Percentiles rank a stretch among this genome's conserved stretches.
Evolutionary conservation across 2,888 invertebrate species (phyloP).

Genomic region (Archips crataeganus): DNA sequence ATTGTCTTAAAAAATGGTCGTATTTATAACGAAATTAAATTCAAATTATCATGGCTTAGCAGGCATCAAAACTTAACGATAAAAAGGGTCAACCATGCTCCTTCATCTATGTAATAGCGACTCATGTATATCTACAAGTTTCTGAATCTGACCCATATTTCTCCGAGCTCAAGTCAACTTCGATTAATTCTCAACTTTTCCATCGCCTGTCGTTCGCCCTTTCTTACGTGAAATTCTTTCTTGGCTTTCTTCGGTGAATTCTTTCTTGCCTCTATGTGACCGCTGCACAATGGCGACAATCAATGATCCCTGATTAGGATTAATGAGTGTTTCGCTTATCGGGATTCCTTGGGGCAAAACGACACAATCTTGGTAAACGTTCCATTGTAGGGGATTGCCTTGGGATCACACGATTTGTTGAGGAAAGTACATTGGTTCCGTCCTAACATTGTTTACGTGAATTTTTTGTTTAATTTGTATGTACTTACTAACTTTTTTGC

Average conservation of each 20-base stretch:
- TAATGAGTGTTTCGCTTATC: slow-evolving; percentile 35
- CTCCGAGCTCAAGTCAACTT: slow-evolving; percentile 3
- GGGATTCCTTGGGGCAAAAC: slow-evolving; percentile 32
- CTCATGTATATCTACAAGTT: background rate
- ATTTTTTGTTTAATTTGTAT: too few species aligned
- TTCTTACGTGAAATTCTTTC: slow-evolving; percentile 9
- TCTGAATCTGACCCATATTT: slow-evolving; percentile 6
- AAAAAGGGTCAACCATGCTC: background rate
- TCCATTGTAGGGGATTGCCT: background rate
- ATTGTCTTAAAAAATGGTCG: too few species aligned
- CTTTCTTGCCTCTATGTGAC: slow-evolving; percentile 17
- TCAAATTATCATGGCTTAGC: too few species aligned
- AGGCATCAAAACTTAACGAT: too few species aligned
- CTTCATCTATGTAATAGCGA: background rate
- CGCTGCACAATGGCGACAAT: slow-evolving; percentile 35
- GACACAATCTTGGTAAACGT: slow-evolving; percentile 26
- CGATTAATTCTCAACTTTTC: slow-evolving; percentile 19
- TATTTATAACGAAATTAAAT: too few species aligned
- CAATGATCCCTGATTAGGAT: slow-evolving; percentile 41
- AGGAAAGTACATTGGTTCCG: background rate
- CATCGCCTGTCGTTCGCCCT: slow-evolving; percentile 6
- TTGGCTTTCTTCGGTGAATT: slow-evolving; percentile 17
- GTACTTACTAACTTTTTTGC: too few species aligned
- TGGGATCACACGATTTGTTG: background rate
- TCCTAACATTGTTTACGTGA: background rate